phyloP scores from a whole-genome alignment of 2,113 vertebrate species.

The Xenopus laevis region DNA sequence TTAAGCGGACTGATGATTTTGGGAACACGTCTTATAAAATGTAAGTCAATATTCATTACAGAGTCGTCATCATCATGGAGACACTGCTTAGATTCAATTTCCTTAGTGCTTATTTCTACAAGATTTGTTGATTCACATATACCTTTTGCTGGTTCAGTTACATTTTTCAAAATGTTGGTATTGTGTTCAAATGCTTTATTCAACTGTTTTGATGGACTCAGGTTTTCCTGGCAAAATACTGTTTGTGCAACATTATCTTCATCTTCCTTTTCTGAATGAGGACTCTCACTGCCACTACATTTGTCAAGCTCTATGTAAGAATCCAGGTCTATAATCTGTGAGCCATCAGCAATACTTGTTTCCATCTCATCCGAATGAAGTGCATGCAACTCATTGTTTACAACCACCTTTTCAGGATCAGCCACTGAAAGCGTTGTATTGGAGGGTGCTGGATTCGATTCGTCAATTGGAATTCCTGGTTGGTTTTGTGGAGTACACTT shows the following conservation, averaged over 20 bases:
- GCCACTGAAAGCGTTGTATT: background rate
- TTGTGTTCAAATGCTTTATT: slow-evolving; percentile 47
- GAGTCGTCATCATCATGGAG: slow-evolving; percentile 78
- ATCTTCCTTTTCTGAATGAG: slow-evolving; percentile 16
- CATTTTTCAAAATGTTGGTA: slow-evolving; percentile 51
- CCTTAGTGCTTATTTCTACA: slow-evolving; percentile 50
- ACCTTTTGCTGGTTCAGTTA: slow-evolving; percentile 46
- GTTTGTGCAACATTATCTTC: slow-evolving; percentile 9
- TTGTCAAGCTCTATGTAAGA: slow-evolving; percentile 47
- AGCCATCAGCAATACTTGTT: slow-evolving; percentile 40
- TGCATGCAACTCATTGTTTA: slow-evolving; percentile 32
- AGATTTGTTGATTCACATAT: slow-evolving; percentile 46
- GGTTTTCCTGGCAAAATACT: background rate
- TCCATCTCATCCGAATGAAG: slow-evolving; percentile 46
- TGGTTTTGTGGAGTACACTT: background rate
- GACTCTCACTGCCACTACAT: slow-evolving; percentile 16
- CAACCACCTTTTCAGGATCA: background rate
- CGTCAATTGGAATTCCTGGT: background rate
- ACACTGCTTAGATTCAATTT: slow-evolving; percentile 50
- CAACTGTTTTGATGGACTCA: background rate
- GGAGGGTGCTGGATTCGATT: background rate
- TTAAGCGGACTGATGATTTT: slow-evolving; percentile 88
- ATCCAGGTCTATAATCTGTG: slow-evolving; percentile 43
- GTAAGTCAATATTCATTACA: slow-evolving; percentile 83
- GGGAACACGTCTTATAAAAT: slow-evolving; percentile 78